phyloP scores from a whole-genome alignment of 1,140 invertebrate species.

The Ceratina japonica region DNA sequence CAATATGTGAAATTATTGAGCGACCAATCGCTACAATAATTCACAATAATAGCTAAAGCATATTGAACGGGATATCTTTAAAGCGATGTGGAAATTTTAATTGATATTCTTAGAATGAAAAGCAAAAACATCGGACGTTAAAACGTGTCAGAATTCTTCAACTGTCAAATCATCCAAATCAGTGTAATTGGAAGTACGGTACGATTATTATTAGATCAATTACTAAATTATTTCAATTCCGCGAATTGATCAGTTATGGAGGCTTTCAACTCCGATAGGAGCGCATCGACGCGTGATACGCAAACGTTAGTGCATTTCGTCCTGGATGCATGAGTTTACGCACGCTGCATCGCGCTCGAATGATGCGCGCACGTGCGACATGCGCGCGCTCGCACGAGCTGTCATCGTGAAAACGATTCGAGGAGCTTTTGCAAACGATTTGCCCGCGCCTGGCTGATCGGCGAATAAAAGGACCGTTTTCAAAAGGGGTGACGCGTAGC shows the following conservation, averaged over 20 bases:
- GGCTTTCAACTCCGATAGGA: neutral
- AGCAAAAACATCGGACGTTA: too few species aligned
- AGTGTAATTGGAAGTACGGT: too few species aligned
- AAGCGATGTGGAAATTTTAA: too few species aligned
- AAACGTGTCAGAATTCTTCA: too few species aligned
- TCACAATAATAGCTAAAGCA: too few species aligned
- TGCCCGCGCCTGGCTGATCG: conserved; percentile 11
- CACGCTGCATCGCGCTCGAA: conserved; percentile 21
- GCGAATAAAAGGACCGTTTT: conserved; percentile 36
- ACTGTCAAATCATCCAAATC: too few species aligned
- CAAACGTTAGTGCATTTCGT: conserved; percentile 35
- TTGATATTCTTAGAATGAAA: too few species aligned
- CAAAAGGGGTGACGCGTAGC: neutral
- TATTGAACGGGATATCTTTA: neutral
- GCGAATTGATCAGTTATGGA: too few species aligned
- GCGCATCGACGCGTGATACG: conserved; percentile 1
- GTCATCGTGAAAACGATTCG: conserved; percentile 21
- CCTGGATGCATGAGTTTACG: conserved; percentile 47
- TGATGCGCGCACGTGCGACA: conserved; percentile 48
- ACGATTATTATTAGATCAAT: too few species aligned
- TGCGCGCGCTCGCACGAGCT: conserved; percentile 50
- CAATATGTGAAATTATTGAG: too few species aligned
- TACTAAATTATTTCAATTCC: too few species aligned
- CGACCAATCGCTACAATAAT: fast-evolving
- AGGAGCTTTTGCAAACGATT: conserved; percentile 40